Evolutionary conservation across 2,797 vertebrate species (phyloP).

Genomic region (Galagoides demidoff): DNA sequence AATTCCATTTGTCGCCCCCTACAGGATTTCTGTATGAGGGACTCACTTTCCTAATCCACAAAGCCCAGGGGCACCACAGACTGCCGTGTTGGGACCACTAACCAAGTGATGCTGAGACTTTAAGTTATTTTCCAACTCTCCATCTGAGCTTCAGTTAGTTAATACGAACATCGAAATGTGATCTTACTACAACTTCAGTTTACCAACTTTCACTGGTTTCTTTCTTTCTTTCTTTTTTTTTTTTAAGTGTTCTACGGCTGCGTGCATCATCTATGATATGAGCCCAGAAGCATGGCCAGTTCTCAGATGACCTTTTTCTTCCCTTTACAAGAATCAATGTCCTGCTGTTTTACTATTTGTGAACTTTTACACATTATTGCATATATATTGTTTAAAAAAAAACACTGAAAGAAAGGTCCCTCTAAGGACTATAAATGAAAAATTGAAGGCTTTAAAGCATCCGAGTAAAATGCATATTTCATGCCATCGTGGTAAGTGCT

Average conservation of each 20-base stretch:
- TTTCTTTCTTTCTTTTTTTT: not conserved
- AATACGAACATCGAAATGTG: not conserved
- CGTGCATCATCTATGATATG: not conserved
- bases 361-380: slow-evolving; percentile 64
- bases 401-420: not conserved
- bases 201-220: not conserved
- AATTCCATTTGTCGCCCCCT: not conserved
- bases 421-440: slow-evolving; percentile 63
- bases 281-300: not conserved
- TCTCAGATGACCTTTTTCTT: slow-evolving; percentile 49
- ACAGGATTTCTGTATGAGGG: not conserved
- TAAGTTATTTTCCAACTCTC: not conserved
- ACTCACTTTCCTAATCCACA: not conserved
- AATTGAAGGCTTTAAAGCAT: slow-evolving; percentile 67
- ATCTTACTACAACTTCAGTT: not conserved
- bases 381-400: slow-evolving; percentile 62
- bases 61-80: not conserved
- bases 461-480: slow-evolving; percentile 79
- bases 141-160: not conserved
- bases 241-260: not conserved
- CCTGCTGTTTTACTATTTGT: slow-evolving; percentile 56
- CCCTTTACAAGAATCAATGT: slow-evolving; percentile 58
- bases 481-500: slow-evolving; percentile 71
- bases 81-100: not conserved
- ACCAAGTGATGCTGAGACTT: not conserved